Conservation (phyloP, 2,113 vertebrate species). For the Paradoxurus hermaphroditus region DNA sequence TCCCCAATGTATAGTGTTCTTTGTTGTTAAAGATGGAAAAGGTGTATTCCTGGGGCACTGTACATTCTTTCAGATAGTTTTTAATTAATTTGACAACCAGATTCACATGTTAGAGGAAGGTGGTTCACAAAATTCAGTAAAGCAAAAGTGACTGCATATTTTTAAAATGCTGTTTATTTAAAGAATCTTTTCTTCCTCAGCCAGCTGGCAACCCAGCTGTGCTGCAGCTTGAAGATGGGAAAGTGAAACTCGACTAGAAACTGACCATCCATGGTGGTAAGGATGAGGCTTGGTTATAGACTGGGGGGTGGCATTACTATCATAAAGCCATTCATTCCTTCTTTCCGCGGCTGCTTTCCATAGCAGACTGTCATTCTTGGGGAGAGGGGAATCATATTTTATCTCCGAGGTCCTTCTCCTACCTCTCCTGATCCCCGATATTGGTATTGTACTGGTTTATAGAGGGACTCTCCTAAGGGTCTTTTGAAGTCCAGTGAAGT, state of each 20-base stretch:
- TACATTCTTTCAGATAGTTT: conserved; percentile 15
- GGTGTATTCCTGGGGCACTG: neutral
- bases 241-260: conserved; percentile 74
- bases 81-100: conserved; percentile 21
- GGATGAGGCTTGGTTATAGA: neutral
- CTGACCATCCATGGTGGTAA: conserved; percentile 45
- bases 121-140: conserved; percentile 56
- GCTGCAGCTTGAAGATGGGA: conserved; percentile 62
- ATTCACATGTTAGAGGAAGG: conserved; percentile 54
- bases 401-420: conserved; percentile 25
- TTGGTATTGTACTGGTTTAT: neutral
- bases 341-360: conserved; percentile 40
- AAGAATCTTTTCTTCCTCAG: conserved; percentile 67
- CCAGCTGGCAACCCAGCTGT: conserved; percentile 79
- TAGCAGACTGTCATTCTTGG: neutral
- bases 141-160: conserved; percentile 65
- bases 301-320: neutral
- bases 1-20: neutral
- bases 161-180: conserved; percentile 76
- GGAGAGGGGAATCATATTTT: neutral
- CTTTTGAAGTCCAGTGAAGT: conserved; percentile 64
- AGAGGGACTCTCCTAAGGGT: neutral
- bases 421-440: neutral
- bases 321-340: conserved; percentile 20
- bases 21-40: conserved; percentile 29